Base-by-base conservation (phyloP, 2,113 vertebrate genomes). In the Artemisiospiza belli region DNA sequence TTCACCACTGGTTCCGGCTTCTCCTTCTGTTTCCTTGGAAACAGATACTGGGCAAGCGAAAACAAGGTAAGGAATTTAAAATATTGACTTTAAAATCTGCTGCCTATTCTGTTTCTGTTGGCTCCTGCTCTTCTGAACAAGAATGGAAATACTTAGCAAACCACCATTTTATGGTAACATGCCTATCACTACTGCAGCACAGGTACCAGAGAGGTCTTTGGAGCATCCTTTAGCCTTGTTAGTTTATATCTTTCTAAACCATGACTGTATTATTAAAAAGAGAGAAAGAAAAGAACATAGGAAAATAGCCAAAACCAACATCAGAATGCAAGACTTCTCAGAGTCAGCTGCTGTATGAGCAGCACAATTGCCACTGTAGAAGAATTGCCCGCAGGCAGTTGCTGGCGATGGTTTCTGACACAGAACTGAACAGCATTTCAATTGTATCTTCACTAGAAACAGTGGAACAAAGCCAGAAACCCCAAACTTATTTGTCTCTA, bases 1-100 rank as follows among this genome's bases (percentile, higher is more conserved):
- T 92, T 84, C 9, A 2, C 55, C 86, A 61, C 35, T 82, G 28
- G 52, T 88, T 96, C 58, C 0, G 0, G 41, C 35, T 94, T 91
- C 43, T 89, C 37, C 25, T 74, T 75, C 80, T 41, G 80, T 96
- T 97, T 90, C 95, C 95, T 94, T 96, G 94, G 95, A 96, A 97
- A 97, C 95, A 84, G 81, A 70, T 64, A 75, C 33, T 57, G 66
- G 64, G 51, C 58, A 92, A 95, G 49, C 1, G 8, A 89, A 94
- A 96, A 83, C 33, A 90, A 92, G 69, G 78, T 89, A 84, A 80
- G 11, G 11, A 8, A 12, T 94, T 92, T 76, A 90, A 96, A 97
- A 94, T 83, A 86, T 30, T 95, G 68, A 85, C 78, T 96, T 90
- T 64, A 74, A 77, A 95, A 95, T 55, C 22, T 80, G 35, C 16